Conservation (phyloP, 2,113 vertebrate species). For the Andinoacara biseriatus region DNA sequence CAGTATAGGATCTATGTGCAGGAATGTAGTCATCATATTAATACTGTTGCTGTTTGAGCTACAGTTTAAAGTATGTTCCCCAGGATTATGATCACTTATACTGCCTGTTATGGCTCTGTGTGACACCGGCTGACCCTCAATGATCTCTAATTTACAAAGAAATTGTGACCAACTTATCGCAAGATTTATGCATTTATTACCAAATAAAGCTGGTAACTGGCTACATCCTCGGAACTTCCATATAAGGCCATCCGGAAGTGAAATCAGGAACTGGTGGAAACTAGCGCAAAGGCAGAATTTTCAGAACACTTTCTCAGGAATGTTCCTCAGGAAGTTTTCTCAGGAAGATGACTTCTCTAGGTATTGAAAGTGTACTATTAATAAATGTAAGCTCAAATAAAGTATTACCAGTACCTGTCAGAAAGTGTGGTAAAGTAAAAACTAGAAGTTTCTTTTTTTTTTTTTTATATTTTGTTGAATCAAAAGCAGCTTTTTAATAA, state of each 20-base stretch:
- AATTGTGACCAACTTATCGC: not conserved
- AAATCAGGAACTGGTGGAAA: not conserved
- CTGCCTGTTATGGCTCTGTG: not conserved
- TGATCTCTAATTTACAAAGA: not conserved
- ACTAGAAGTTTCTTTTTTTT: not conserved
- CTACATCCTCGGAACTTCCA: not conserved
- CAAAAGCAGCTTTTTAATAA: not conserved
- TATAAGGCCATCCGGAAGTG: not conserved
- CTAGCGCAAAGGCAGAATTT: fast-evolving
- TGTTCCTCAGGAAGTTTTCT: too few relatives aligned
- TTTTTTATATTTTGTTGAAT: not conserved
- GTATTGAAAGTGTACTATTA: not conserved
- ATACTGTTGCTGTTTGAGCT: not conserved
- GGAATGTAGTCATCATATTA: not conserved
- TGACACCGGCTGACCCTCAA: not conserved
- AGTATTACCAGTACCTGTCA: not conserved
- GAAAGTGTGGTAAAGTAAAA: not conserved
- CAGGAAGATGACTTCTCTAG: not conserved
- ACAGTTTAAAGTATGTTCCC: not conserved
- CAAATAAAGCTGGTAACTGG: not conserved
- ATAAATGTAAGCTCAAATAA: not conserved
- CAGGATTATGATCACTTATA: not conserved
- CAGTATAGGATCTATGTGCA: not conserved
- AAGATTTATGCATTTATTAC: not conserved
- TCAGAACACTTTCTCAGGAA: not conserved